Evolutionary conservation across 2,113 vertebrate genomes (phyloP), one percentile per base, ranked within the genome.

Genomic region (Zapornia atra): DNA sequence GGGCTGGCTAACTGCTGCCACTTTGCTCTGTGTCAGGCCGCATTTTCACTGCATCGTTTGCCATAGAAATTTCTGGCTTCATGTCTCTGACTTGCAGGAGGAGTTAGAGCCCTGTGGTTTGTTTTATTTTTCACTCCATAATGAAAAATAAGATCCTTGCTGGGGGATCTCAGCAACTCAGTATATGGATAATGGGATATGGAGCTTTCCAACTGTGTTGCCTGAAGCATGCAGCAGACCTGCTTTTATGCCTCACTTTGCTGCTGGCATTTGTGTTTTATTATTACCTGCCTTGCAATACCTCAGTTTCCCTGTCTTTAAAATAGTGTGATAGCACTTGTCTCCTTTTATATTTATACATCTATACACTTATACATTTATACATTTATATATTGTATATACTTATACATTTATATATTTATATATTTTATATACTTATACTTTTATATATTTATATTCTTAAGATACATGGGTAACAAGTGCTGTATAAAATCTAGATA

Each of bases 111-210:
- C 78, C 92, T 38, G 78, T 65, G 92, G 90, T 60, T 91, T 84
- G 46, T 91, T 95, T 91, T 89, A 91, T 91, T 87, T 91, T 91
- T 84, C 70, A 70, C 61, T 85, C 73, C 28, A 6, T 73, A 90
- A 95, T 84, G 88, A 82, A 95, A 84, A 93, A 91, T 70, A 84
- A 90, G 82, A 92, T 79, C 40, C 60, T 82, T 87, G 85, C 90
- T 69, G 72, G 26, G 94, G 82, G 33, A 91, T 21, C 69, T 86
- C 77, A 15, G 16, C 14, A 0, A 29, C 59, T 90, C 86, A 26
- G 71, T 82, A 5, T 64, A 78, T 28, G 75, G 70, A n/a, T 90
- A 94, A 94, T 65, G 64, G 90, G 60, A 81, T 91, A 72, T 81
- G 84, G 68, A 94, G 85, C 44, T 93, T 89, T 79, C 73, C 88